Percentiles rank a stretch among this genome's conserved stretches.
Evolutionary conservation across 2,113 vertebrate species (phyloP).

Genomic region (Marcusenius ussheri): DNA sequence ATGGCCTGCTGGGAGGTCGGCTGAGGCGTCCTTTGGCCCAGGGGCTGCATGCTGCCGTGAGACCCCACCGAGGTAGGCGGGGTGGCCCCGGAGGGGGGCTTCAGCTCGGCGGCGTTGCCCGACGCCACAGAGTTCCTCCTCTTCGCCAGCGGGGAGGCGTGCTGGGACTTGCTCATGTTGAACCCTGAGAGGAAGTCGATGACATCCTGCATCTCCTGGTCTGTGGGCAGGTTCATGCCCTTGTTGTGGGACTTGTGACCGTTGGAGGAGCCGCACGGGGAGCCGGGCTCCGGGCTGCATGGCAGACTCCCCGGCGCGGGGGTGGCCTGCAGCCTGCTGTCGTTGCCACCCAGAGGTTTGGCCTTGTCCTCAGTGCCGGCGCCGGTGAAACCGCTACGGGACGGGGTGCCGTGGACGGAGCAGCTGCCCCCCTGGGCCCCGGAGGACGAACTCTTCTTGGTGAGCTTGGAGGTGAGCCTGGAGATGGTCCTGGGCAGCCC

Average conservation of each 20-base stretch:
- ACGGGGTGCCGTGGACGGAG: constrained; percentile 83
- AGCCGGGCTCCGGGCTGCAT: constrained; percentile 46
- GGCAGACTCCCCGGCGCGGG: constrained; percentile 73
- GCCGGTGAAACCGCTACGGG: constrained; percentile 67
- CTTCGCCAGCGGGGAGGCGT: constrained; percentile 84
- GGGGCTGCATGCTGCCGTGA: constrained; percentile 65
- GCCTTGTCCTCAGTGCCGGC: constrained; percentile 74
- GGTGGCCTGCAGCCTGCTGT: constrained; percentile 74
- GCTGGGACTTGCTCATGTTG: constrained; percentile 97
- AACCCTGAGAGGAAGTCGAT: constrained; percentile 98
- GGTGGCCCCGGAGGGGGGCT: constrained; percentile 65
- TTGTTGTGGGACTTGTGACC: constrained; percentile 80
- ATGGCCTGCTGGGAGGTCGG: constrained; percentile 69
- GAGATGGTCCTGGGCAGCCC: constrained; percentile 94
- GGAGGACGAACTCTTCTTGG: constrained; percentile 84
- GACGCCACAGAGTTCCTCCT: constrained; percentile 85
- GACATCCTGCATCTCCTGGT: constrained; percentile 99
- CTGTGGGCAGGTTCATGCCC: constrained; percentile 93
- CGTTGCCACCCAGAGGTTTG: constrained; percentile 61
- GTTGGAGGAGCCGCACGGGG: constrained; percentile 49
- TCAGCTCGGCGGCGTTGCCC: constrained; percentile 74
- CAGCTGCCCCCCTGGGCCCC: constrained; percentile 71
- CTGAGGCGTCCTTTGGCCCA: constrained; percentile 27
- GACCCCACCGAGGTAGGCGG: constrained; percentile 65
- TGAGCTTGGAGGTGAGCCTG: constrained; percentile 93